Evolutionary conservation across 2,113 vertebrate species (phyloP), one percentile per base, ranked within the genome.

Genomic region (Hiodon alosoides): DNA sequence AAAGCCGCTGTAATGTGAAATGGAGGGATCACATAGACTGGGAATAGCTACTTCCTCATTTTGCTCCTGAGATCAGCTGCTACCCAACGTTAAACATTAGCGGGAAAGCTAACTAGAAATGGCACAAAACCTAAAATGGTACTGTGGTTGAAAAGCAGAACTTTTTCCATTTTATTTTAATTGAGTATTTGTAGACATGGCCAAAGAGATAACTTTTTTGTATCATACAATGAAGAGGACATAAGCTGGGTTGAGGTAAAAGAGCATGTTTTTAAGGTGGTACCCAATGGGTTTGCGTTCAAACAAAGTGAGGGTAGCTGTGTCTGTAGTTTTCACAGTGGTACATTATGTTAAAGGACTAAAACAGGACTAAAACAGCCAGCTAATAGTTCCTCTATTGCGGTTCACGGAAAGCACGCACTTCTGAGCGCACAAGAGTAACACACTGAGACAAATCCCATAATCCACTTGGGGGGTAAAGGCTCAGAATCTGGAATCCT

Each of bases 1-100:
- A 75, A 79, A 62, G 7, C 74, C 66, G 66, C 53, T 71, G 62
- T 68, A 80, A 81, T 77, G 72, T 64, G 62, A 65, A 55, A 10
- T 55, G 55, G 47, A 71, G 53, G 57, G 67, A 77, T 70, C 67
- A 68, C 54, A 68, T 64, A 64, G 74, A 74, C 69, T 72, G 67
- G 50, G 9, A 31, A 2, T 31, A 47, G 69, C 55, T 60, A 31
- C 67, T 78, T 76, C 73, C 62, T 71, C 77, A 31, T 54, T 57
- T 66, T 69, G n/a, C 31, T 31, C 31, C 31, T 31, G 31, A 31
- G 31, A 31, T 31, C 31, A 31, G 31, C 31, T 31, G 31, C 31
- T 31, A 31, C 31, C 31, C 31, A 64, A 4, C 16, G 64, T 66
- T 66, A 48, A 11, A 16, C 64, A 7, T 46, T 17, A n/a, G 17